A percentile compares a stretch with the other conserved stretches of the same genome.
Evolutionary conservation across 1,140 invertebrate genomes (phyloP).

Genomic region (Homalodisca vitripennis): DNA sequence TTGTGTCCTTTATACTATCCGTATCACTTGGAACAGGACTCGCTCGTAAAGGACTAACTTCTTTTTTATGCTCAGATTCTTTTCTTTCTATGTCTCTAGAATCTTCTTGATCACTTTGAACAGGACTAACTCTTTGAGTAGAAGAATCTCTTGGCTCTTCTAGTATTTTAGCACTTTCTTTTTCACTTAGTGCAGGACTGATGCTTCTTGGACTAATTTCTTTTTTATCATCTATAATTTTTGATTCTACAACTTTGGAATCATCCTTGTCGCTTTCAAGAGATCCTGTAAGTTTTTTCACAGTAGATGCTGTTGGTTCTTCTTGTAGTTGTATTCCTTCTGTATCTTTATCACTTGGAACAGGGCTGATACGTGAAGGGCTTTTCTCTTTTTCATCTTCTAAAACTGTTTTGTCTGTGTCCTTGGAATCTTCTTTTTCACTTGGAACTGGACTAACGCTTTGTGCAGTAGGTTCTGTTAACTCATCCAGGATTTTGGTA

Average conservation of each 20-base stretch:
- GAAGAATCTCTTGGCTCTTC: not conserved
- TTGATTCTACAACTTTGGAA: not conserved
- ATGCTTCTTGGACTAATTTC: not conserved
- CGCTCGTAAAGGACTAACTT: not conserved
- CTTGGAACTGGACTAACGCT: constrained; percentile 44
- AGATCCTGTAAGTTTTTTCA: not conserved
- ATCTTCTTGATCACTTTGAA: not conserved
- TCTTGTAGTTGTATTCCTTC: no score
- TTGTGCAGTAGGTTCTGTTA: not conserved
- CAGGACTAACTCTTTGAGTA: constrained; percentile 15
- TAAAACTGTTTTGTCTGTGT: not conserved
- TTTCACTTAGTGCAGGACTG: not conserved
- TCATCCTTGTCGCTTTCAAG: not conserved
- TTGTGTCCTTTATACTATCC: not conserved
- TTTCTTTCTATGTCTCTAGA: not conserved
- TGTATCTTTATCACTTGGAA: not conserved
- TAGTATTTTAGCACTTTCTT: not conserved
- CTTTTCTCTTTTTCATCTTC: not conserved
- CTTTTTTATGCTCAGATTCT: not conserved
- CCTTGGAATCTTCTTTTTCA: not conserved
- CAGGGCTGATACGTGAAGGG: not conserved
- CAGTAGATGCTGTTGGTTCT: no score
- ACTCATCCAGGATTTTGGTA: not conserved
- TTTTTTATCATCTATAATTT: no score
- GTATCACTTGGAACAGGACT: not conserved